phyloP scores from a whole-genome alignment of 2,888 invertebrate genomes.

The Sesia apiformis region DNA sequence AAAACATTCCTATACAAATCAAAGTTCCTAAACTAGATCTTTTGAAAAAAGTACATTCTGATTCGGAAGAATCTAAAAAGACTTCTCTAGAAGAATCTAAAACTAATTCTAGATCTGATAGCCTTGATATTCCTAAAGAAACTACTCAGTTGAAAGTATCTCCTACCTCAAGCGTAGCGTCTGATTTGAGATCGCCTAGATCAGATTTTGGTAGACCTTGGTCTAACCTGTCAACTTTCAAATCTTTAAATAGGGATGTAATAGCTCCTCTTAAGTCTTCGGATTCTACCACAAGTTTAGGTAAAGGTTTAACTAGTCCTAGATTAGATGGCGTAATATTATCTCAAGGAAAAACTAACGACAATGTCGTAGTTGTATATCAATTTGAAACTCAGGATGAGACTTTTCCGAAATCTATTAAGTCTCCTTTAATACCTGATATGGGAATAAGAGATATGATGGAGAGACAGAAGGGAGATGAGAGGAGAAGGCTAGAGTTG shows the following conservation, averaged over 20 bases:
- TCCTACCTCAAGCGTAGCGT: conserved; percentile 40
- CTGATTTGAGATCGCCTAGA: conserved; percentile 44
- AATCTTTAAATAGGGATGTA: conserved; percentile 38
- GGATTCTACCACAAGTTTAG: conserved; percentile 45
- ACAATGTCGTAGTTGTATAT: conserved; percentile 63
- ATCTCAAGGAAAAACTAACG: conserved; percentile 61
- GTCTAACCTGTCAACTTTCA: conserved; percentile 48
- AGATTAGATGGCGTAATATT: conserved; percentile 58
- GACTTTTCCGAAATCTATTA: conserved; percentile 34
- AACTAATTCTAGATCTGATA: conserved; percentile 24
- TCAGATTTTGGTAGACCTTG: conserved; percentile 49
- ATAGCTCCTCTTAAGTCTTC: conserved; percentile 41
- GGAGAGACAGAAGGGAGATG: conserved; percentile 56
- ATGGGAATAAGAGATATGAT: conserved; percentile 54
- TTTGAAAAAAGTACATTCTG: conserved; percentile 32
- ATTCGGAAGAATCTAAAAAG: conserved; percentile 48
- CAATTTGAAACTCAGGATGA: conserved; percentile 61
- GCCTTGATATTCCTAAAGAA: conserved; percentile 11
- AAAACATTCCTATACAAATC: conserved; percentile 40
- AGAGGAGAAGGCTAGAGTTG: conserved; percentile 53
- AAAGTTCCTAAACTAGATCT: conserved; percentile 59
- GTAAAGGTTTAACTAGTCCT: conserved; percentile 47
- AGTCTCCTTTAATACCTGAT: conserved; percentile 52
- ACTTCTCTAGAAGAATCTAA: conserved; percentile 31
- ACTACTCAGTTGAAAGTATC: conserved; percentile 43